Conservation (phyloP, 2,888 invertebrate genomes). For the Exephanes ischioxanthus region DNA sequence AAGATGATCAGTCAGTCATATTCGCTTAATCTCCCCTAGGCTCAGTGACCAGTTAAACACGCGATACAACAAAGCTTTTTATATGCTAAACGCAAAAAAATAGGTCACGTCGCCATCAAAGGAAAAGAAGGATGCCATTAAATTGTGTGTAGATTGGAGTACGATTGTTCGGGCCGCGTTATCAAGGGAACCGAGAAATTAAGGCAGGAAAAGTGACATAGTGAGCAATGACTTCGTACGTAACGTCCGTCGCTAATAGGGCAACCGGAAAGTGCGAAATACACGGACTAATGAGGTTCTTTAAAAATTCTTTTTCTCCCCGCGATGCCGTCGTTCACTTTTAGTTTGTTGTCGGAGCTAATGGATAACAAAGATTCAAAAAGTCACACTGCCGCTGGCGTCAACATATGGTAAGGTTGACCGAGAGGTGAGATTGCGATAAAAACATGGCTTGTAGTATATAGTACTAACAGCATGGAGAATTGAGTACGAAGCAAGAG, state of each 20-base stretch:
- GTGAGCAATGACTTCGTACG: slow-evolving; percentile 1
- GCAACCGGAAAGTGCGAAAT: slow-evolving; percentile 6
- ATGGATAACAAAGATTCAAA: slow-evolving; percentile 42
- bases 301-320: slow-evolving; percentile 29
- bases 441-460: slow-evolving; percentile 44
- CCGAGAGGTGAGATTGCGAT: slow-evolving; percentile 18
- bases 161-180: background rate
- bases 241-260: slow-evolving; percentile 1
- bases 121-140: background rate
- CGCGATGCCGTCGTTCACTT: background rate
- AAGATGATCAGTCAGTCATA: background rate
- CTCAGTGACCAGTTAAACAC: slow-evolving; percentile 3
- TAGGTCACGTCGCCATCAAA: background rate
- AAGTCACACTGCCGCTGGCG: slow-evolving; percentile 6
- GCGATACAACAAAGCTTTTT: background rate
- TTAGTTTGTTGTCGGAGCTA: slow-evolving; percentile 3
- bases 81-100: slow-evolving; percentile 2
- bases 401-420: slow-evolving; percentile 1
- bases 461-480: slow-evolving; percentile 13
- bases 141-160: background rate
- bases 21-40: background rate
- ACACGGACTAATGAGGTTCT: background rate
- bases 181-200: background rate
- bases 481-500: slow-evolving; percentile 13
- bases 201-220: background rate